Percentiles rank a stretch among this genome's conserved stretches.
These are phyloP conservation scores for Neelides sp. DNA, from an alignment of 1,140 invertebrate genomes.

Conservation along the genomic window DNA sequence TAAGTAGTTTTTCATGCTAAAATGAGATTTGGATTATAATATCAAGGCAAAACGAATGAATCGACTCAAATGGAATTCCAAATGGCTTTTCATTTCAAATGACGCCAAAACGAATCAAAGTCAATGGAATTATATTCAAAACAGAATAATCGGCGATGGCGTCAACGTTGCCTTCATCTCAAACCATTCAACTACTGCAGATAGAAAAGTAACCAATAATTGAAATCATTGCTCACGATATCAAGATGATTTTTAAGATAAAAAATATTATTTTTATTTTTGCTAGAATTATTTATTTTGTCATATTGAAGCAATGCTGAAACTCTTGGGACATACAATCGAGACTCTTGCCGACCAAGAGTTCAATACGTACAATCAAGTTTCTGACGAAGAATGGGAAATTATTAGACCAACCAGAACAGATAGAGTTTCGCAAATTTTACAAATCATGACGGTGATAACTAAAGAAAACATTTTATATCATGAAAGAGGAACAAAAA, in stretches of 20 bases:
- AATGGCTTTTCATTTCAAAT: conserved; percentile 67
- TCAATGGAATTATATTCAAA: conserved; percentile 40
- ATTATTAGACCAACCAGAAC: conserved; percentile 52
- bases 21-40: not conserved
- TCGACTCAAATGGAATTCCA: conserved; percentile 53
- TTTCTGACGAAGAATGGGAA: conserved; percentile 70
- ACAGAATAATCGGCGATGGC: conserved; percentile 49
- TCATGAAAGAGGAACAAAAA: no score
- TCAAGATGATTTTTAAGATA: no score
- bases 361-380: conserved; percentile 51
- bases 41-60: conserved; percentile 46
- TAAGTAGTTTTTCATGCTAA: not conserved
- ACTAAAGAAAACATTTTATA: no score
- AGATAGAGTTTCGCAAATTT: conserved; percentile 14
- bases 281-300: conserved; percentile 47
- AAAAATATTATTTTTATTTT: not conserved
- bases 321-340: conserved; percentile 47
- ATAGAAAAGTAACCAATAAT: conserved; percentile 42
- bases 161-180: conserved; percentile 69
- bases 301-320: conserved; percentile 48
- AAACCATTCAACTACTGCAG: conserved; percentile 46
- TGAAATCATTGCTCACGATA: not conserved
- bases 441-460: conserved; percentile 15
- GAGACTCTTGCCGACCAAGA: conserved; percentile 52
- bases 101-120: conserved; percentile 38